Evolutionary conservation across 2,888 invertebrate genomes (phyloP), one percentile per base, ranked within the genome.

Genomic region (Dromius quadrimaculatus): DNA sequence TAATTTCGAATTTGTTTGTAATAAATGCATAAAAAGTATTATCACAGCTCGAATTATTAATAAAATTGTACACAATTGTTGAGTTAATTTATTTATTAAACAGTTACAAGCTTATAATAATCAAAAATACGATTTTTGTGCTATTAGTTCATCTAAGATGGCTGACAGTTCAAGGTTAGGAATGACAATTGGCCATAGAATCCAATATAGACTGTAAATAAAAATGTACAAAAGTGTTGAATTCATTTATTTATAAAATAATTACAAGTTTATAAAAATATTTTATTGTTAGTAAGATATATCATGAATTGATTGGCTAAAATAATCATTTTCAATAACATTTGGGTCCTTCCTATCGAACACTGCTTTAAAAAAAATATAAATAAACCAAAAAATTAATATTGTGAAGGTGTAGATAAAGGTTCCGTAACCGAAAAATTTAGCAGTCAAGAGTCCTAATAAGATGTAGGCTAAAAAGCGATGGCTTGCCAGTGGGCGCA

Each of bases 401-500:
- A 86, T 73, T 61, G 85, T 76, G 57, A 86, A 82, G 11, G 86
- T 68, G 76, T 86, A 88, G 38, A 82, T 80, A n/a, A 84, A 72
- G n/a, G 83, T 80, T 71, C 85, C 84, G 73, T 84, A 87, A 45
- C 87, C 87, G 62, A 87, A 83, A 41, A 86, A 74, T 81, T 84
- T 86, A 36, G 85, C 83, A 1, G 87, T 38, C 4, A 87, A 73
- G 61, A 85, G 84, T 1, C 88, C 86, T 0, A 89, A 65, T 2
- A 81, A 78, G 23, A 89, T 75, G 82, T 87, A 87, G 1, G 84
- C 76, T 22, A 90, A 78, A 65, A 88, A 86, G 36, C 85, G 84
- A 74, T 90, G 87, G 59, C 88, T 88, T 2, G 91, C 92, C 11
- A 91, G 83, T 57, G 85, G 82, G 38, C 94, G 85, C 50, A 93